Evolutionary conservation across 2,113 vertebrate genomes (phyloP), one percentile per base, ranked within the genome.

Genomic region (Cepphus grylle): DNA sequence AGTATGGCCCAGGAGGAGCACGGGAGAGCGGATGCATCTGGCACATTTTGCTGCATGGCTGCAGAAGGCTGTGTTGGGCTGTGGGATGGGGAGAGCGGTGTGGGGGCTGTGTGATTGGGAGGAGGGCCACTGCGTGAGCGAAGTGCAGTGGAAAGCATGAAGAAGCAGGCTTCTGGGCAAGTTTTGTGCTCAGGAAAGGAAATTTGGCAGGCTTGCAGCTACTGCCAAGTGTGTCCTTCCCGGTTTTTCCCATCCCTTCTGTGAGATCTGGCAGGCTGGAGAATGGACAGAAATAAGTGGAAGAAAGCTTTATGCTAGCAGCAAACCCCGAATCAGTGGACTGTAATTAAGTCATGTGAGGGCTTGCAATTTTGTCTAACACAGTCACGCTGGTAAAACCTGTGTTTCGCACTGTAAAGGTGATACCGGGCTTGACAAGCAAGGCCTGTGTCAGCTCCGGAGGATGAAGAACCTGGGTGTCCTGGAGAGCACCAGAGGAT

Each of bases 11-110:
- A n/a, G 67, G 22, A 86, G 34, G 21, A 86, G 42, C 59, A 47
- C 0, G 0, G 34, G 45, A 12, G 21, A 32, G 32, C 0, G 0
- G 42, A 7, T 62, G n/a, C 25, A 32, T 3, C 19, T 34, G 32
- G 47, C 50, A 36, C 18, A 1, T 34, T 40, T n/a, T 42, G 5
- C 21, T 70, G 81, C 34, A 6, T 19, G 53, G 40, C 36, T 61
- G 58, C 55, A 62, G 45, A 36, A 49, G 59, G 29, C 47, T 83
- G 89, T n/a, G 3, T 22, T 53, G 65, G 42, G 38, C 4, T 66
- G 21, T 58, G 55, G 59, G 55, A 70, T 6, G 27, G 20, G 26
- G 8, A 79, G 49, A 32, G 27, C 62, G 49, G 29, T 15, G 26
- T 0, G 0, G 70, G 52, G 47, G 11, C 15, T 12, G 5, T 23